Base-by-base conservation (phyloP, 2,113 vertebrate species). In the Tragelaphus strepsiceros region DNA sequence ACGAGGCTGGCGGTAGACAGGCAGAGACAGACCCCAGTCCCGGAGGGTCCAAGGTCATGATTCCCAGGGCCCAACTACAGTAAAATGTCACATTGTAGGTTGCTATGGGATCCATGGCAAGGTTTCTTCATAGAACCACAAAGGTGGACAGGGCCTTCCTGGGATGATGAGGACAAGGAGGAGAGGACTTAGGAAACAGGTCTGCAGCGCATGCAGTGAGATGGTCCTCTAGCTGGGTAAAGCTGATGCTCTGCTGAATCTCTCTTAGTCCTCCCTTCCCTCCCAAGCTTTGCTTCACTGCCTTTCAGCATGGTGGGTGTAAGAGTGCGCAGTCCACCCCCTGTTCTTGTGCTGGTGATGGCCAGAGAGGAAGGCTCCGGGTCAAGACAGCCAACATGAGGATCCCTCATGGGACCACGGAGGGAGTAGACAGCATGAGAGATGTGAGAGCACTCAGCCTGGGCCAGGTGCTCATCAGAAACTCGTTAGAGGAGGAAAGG, bases 341-440 rank as follows among this genome's bases (percentile, higher is more conserved):
- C 49, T 83, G 17, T 51, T 21, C 7, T 90, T 30, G 28, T 2
- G 9, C 7, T 32, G 77, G 39, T 22, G 22, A 21, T 39, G 54
- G n/a, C 94, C 15, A 5, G 17, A 4, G 43, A 19, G 59, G 56
- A 90, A 89, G 43, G 26, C 32, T 89, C 24, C 16, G 1, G 19
- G n/a, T 13, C 17, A 53, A 22, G 64, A 30, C 32, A 58, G 3
- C 21, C 12, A 5, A 26, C 13, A 11, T 4, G 0, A 49, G 16
- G 15, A 17, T 7, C 87, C 93, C 28, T 14, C 3, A 0, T 1
- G n/a, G 35, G 35, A 16, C 5, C 0, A 11, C 15, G 15, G n/a
- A 14, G 54, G 30, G 22, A 10, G 22, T 15, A 13, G 62, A 13
- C 2, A 8, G 49, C 12, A 2, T 5, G 10, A 46, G 15, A 54